Evolutionary conservation across 1,140 invertebrate species (phyloP), one percentile per base, ranked within the genome.

Genomic region (Achroia grisella): DNA sequence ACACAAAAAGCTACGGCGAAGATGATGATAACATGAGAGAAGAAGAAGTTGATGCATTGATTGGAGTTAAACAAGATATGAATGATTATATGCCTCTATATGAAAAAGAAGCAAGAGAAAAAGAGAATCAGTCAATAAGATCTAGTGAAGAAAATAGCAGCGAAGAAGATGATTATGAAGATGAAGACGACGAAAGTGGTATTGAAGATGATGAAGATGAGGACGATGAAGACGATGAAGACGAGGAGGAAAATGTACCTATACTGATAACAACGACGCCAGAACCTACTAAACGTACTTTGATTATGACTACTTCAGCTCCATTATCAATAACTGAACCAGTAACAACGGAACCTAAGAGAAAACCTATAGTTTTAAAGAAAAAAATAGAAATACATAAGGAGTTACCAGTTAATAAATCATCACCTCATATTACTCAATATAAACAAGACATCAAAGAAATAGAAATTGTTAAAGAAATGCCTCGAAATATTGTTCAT

Each of bases 381-480:
- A 79, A 73, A 39, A 84, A 71, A 58, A 58, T 80, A 48, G 77
- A 81, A 67, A 76, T 81, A 30, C 77, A 85, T 35, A 76, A 75
- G 58, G 78, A 85, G 56, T 32, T 72, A 17, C 78, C 78, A 4
- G 51, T 65, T 0, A 72, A 78, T 46, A 73, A 56, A 39, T 63
- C 69, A 31, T 62, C 65, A 10, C 77, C 74, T 12, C 65, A 85
- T 48, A 9, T 68, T 14, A 70, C 72, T 4, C 68, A 82, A 52
- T 82, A 71, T 41, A 79, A 72, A 41, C 74, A 85, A 59, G 77
- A 85, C 39, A 75, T 82, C 42, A 69, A 85, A 52, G 79, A 87
- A 68, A 62, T 82, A 31, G 85, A 86, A 70, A 71, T 83, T 8
- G 70, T 84, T 10, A 78, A 86, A 64, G 75, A 86, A 61, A 63